Base-by-base conservation (phyloP, 2,888 invertebrate genomes). In the Ceramica pisi region DNA sequence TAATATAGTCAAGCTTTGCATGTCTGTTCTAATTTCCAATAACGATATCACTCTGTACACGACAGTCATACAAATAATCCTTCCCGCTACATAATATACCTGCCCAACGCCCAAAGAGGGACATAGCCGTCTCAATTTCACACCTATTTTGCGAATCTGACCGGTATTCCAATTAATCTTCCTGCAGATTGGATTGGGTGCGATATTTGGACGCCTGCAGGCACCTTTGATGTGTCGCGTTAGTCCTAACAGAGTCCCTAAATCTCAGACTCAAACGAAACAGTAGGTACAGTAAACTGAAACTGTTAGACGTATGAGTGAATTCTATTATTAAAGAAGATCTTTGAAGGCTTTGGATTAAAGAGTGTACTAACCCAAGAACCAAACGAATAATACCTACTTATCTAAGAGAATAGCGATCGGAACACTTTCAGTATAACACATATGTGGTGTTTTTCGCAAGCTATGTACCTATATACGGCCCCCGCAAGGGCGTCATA, bases 61-160 rank as follows among this genome's bases (percentile, higher is more conserved):
- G 19, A 53, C 7, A 35, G 38, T 64, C 44, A 26, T 41, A 67
- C 44, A n/a, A 35, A 44, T 35, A 60, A 70, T 60, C 53, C 35
- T 53, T 59, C 7, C 21, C 26, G 12, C 21, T 60, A 46, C 31
- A 74, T 53, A 50, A 44, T 51, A 4, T 63, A 50, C 46, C 21
- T 61, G 19, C 26, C 7, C 21, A 51, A 56, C 67, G 14, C 9
- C 35, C 69, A n/a, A 16, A 53, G 50, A 64, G 51, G 21, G 56
- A 57, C 50, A 72, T 65, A 64, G 56, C 38, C 19, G 41, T 69
- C 71, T 75, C 79, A 67, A 79, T 79, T 80, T 75, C 79, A 80
- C 79, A 79, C 80, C 80, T 80, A 80, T 75, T 79, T 80, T 80
- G 79, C 51, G 59, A 57, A 62, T 80, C 64, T 76, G 67, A 68